These are phyloP conservation scores for Penaeus vannamei DNA, from an alignment of 1,140 invertebrate species.

Conservation along the genomic window DNA sequence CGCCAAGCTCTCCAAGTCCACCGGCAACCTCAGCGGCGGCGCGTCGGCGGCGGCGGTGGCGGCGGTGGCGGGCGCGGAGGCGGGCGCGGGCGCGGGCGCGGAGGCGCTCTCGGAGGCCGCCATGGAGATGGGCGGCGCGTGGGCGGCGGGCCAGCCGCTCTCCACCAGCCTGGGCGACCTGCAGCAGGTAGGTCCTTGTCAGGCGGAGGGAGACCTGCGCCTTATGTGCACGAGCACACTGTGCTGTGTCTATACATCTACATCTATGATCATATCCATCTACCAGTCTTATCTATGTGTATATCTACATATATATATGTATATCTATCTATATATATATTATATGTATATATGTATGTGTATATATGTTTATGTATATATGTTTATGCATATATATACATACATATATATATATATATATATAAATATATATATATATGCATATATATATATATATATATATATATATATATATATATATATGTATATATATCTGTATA, in stretches of 20 bases:
- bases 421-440: conserved; percentile 9
- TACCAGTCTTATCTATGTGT: background rate
- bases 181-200: conserved; percentile 54
- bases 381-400: background rate
- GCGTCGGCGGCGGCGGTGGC: conserved; percentile 59
- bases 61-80: conserved; percentile 62
- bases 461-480: conserved; percentile 16
- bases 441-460: conserved; percentile 16
- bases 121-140: conserved; percentile 23
- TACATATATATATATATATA: background rate
- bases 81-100: conserved; percentile 57
- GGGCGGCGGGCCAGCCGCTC: conserved; percentile 43
- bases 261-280: background rate
- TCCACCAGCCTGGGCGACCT: conserved; percentile 65
- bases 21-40: conserved; percentile 59
- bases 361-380: background rate
- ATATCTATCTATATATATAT: background rate
- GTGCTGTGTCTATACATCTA: background rate
- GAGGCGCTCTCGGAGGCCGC: conserved; percentile 34
- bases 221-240: background rate
- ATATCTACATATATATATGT: background rate
- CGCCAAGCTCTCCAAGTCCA: conserved; percentile 63
- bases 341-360: background rate
- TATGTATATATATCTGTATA: too few relatives aligned
- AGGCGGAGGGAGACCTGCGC: background rate